Conservation (phyloP, 2,113 vertebrate genomes). For the Actenoides lindsayi region DNA sequence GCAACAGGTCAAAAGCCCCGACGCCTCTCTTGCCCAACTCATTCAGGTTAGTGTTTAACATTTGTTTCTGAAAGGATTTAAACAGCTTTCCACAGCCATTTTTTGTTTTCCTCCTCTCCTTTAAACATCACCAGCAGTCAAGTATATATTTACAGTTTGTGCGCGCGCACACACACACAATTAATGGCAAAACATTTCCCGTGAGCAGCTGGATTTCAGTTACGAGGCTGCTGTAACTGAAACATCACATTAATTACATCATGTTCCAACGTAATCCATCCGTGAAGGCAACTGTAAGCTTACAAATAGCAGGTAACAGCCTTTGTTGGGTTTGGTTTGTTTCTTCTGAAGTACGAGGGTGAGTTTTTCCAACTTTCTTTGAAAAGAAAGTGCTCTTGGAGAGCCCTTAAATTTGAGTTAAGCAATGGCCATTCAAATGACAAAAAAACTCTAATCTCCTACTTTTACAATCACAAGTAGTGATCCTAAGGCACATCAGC, state of each 20-base stretch:
- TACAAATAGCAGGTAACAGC: conserved; percentile 48
- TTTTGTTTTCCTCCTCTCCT: neutral
- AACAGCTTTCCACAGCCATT: neutral
- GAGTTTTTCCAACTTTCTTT: neutral
- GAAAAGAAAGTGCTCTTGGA: conserved; percentile 24
- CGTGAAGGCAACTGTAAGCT: conserved; percentile 14
- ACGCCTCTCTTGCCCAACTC: neutral
- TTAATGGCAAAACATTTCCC: conserved; percentile 50
- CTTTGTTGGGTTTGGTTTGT: neutral
- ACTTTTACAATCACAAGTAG: conserved; percentile 62
- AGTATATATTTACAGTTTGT: conserved; percentile 61
- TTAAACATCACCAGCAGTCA: conserved; percentile 35
- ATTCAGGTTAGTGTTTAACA: conserved; percentile 13
- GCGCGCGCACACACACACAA: conserved; percentile 27
- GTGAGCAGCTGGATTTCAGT: conserved; percentile 58
- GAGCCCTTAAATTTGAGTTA: conserved; percentile 49
- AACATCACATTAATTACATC: conserved; percentile 19
- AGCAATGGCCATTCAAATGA: conserved; percentile 46
- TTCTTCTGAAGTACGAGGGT: neutral
- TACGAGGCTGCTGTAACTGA: conserved; percentile 28
- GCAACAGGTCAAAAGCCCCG: neutral
- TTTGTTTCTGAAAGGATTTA: neutral
- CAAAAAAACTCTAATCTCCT: conserved; percentile 9
- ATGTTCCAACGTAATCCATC: neutral
- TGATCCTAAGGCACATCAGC: conserved; percentile 81